These are phyloP conservation scores for Rhamphomyia laevipes DNA, from an alignment of 2,888 invertebrate genomes.

Conservation along the genomic window DNA sequence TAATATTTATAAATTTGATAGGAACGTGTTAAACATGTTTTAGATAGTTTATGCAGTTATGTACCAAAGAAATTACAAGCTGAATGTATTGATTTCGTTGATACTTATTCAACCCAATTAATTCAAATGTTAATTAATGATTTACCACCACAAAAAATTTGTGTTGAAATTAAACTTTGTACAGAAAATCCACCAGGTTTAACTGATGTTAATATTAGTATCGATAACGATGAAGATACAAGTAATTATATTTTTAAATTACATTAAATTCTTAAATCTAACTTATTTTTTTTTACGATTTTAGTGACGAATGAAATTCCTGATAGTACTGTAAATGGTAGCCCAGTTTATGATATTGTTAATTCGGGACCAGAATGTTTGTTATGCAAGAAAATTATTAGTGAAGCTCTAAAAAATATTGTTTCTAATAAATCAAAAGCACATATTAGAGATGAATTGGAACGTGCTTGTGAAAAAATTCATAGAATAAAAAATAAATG, in stretches of 20 bases:
- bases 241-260: constrained; percentile 8
- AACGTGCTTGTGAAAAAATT: constrained; percentile 28
- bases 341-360: constrained; percentile 22
- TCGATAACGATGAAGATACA: constrained; percentile 15
- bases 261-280: background rate
- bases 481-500: constrained; percentile 45
- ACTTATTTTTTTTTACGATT: constrained; percentile 17
- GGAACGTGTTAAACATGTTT: constrained; percentile 43
- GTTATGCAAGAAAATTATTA: constrained; percentile 30
- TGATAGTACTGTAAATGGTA: constrained; percentile 47
- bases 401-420: constrained; percentile 29
- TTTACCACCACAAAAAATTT: constrained; percentile 63
- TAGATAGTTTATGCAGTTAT: constrained; percentile 58
- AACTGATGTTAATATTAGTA: constrained; percentile 10
- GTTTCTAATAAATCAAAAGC: constrained; percentile 26
- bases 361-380: constrained; percentile 26
- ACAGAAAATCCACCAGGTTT: constrained; percentile 38
- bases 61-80: constrained; percentile 49
- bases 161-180: constrained; percentile 65
- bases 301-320: constrained; percentile 60
- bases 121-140: constrained; percentile 68
- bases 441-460: constrained; percentile 28
- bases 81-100: constrained; percentile 65
- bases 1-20: constrained; percentile 1
- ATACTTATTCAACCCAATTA: constrained; percentile 62